Base-by-base conservation (phyloP, 2,888 invertebrate species). In the Dendrolimus pini region DNA sequence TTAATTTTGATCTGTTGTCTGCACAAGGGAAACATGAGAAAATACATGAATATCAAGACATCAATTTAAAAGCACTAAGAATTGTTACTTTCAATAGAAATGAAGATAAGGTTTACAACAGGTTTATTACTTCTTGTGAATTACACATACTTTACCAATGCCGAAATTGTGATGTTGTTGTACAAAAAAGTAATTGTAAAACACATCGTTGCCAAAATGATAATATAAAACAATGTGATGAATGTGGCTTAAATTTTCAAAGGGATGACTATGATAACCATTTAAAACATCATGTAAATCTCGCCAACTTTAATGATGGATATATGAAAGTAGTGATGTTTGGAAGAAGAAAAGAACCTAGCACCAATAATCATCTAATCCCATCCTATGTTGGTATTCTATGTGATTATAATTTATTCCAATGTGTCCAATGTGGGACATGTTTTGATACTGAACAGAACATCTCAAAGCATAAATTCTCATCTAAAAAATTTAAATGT, bases 291-390 rank as follows among this genome's bases (percentile, higher is more conserved):
- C 87, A 87, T 62, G 71, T 72, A 60, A 62, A 69, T 52, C 61
- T 80, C 52, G 59, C 63, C 9, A 72, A 70, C 53, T 86, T 77
- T 62, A 70, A 69, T 56, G 59, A 68, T 56, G 66, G 71, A 56
- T 75, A 79, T 61, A 83, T 86, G 41, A 78, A 74, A 67, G 71
- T 87, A 6, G 68, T 87, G 60, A 67, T 81, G 61, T 74, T 85
- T 63, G 85, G 83, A 59, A 55, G 55, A 60, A 12, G 54, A 59
- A 12, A 58, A 61, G 42, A 13, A 56, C 7, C 55, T 30, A 53
- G 14, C 59, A 60, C 14, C 52, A 54, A 47, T 47, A 59, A 9
- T 56, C 53, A 18, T 64, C 74, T 8, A 70, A 67, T 57, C 85
- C 77, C 59, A 70, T 52, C 30, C 0, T 30, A 30, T 30, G 30